These are phyloP conservation scores for Hirtodrosophila histrioides DNA, from an alignment of 2,888 invertebrate species.

Conservation along the genomic window DNA sequence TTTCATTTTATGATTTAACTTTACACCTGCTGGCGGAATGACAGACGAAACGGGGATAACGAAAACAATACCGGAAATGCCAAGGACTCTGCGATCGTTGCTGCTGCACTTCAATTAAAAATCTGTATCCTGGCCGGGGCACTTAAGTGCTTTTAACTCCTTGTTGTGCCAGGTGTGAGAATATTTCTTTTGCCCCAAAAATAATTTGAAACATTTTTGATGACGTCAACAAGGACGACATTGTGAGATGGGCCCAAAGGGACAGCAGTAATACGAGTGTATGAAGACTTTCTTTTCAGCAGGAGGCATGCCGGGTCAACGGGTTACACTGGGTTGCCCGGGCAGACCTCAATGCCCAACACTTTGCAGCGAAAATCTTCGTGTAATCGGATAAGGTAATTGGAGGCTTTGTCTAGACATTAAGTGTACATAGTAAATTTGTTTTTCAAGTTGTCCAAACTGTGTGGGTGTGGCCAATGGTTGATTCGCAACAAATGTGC, in stretches of 20 bases:
- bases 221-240: slow-evolving; percentile 50
- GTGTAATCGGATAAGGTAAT: slow-evolving; percentile 84
- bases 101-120: slow-evolving; percentile 81
- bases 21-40: slow-evolving; percentile 80
- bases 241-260: slow-evolving; percentile 47
- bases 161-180: slow-evolving; percentile 51
- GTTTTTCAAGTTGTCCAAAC: slow-evolving; percentile 59
- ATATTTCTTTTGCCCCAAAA: slow-evolving; percentile 62
- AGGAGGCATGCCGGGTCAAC: slow-evolving; percentile 61
- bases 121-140: slow-evolving; percentile 62
- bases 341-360: slow-evolving; percentile 30
- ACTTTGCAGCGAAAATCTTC: slow-evolving; percentile 79
- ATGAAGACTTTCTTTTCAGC: slow-evolving; percentile 33
- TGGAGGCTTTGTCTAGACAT: slow-evolving; percentile 84
- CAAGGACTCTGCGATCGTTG: slow-evolving; percentile 36
- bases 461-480: slow-evolving; percentile 26
- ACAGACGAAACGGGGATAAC: slow-evolving; percentile 19
- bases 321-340: slow-evolving; percentile 49
- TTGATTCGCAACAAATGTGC: slow-evolving; percentile 44
- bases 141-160: slow-evolving; percentile 76
- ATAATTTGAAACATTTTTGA: slow-evolving; percentile 71
- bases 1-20: slow-evolving; percentile 83
- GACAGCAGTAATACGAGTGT: slow-evolving; percentile 65
- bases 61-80: slow-evolving; percentile 48
- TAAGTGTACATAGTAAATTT: slow-evolving; percentile 82